Evolutionary conservation across 2,113 vertebrate species (phyloP), one percentile per base, ranked within the genome.

Genomic region (Solenodon paradoxus): DNA sequence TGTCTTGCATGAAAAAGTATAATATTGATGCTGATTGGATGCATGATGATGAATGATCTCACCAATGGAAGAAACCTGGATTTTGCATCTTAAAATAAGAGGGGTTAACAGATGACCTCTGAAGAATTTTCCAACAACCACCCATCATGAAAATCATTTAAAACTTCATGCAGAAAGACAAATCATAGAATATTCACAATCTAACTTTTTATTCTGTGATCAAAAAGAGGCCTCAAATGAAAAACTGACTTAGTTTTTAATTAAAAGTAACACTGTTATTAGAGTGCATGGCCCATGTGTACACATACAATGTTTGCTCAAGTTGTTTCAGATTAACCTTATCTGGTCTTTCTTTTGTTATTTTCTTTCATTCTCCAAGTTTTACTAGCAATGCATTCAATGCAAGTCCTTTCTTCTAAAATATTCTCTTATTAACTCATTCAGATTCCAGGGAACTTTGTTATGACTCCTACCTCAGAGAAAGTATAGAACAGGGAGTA

Each of bases 81-180:
- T 83, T 96, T 69, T 92, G 9, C 5, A 63, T n/a, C 32, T 78
- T 49, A 90, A 93, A 90, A 88, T 90, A 49, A 82, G 13, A 78
- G 4, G 13, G 19, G 19, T 71, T 92, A 82, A 71, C 66, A 61
- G 8, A 59, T 19, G 32, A 87, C 74, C 2, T 80, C 28, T 72
- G 28, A 77, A 82, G 20, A 83, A 40, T 80, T 64, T 82, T 35
- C 69, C 45, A 88, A 45, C 5, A 72, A 64, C 1, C 63, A 74
- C 35, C 53, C 15, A 74, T 1, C 13, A 7, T 30, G 35, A 85
- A 17, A 77, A 51, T 35, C 32, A 95, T 47, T 61, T 20, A 77
- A 63, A 96, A 68, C 32, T 47, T 20, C 32, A 91, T n/a, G n/a
- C n/a, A n/a, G 64, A 28, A 93, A 80, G 55, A 2, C 12, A 89